Conservation (phyloP, 2,888 invertebrate species). For the Neuroscelio doddi region DNA sequence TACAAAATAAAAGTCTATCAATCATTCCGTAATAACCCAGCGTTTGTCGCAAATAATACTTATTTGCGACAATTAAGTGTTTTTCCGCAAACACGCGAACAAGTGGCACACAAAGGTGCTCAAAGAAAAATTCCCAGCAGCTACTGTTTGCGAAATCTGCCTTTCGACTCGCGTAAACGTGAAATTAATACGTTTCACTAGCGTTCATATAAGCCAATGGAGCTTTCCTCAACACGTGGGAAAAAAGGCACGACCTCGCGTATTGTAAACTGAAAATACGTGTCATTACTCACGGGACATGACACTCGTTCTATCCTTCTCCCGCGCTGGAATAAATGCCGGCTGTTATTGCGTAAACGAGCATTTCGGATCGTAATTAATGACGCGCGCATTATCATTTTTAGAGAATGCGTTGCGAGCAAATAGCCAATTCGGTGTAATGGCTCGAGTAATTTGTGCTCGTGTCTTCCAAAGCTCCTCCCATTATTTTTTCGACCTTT, state of each 20-base stretch:
- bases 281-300: slow-evolving; percentile 9
- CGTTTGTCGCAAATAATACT: slow-evolving; percentile 19
- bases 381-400: slow-evolving; percentile 8
- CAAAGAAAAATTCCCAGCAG: slow-evolving; percentile 11
- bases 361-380: slow-evolving; percentile 23
- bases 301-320: too few species aligned
- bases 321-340: neutral
- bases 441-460: slow-evolving; percentile 10
- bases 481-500: neutral
- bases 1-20: too few species aligned
- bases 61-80: slow-evolving; percentile 28
- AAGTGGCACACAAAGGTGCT: too few species aligned
- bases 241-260: slow-evolving; percentile 12
- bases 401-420: slow-evolving; percentile 2
- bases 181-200: slow-evolving; percentile 29
- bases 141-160: slow-evolving; percentile 26
- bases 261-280: slow-evolving; percentile 17
- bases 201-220: slow-evolving; percentile 4
- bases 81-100: slow-evolving; percentile 11
- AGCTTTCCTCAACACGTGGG: slow-evolving; percentile 19
- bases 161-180: slow-evolving; percentile 15
- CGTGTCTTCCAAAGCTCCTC: neutral
- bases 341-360: slow-evolving; percentile 32
- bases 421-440: slow-evolving; percentile 8
- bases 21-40: too few species aligned